Conservation (phyloP, 1,140 invertebrate genomes). For the Carposina sasakii region DNA sequence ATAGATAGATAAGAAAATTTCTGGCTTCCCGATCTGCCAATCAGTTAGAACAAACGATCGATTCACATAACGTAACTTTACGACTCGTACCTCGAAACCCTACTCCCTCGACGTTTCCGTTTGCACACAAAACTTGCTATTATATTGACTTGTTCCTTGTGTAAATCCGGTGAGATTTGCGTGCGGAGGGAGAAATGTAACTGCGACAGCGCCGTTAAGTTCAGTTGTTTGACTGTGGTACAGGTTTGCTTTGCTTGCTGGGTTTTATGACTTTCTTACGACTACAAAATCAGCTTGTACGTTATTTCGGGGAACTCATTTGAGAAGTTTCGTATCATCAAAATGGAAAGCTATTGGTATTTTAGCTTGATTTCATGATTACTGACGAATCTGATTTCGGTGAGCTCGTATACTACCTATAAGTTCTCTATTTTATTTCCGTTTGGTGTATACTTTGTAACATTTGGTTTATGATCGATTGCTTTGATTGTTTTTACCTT, state of each 20-base stretch:
- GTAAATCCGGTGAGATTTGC: constrained; percentile 47
- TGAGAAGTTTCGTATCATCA: constrained; percentile 54
- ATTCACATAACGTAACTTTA: constrained; percentile 51
- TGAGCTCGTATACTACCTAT: too few relatives aligned
- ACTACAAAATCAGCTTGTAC: constrained; percentile 45
- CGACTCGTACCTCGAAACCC: constrained; percentile 36
- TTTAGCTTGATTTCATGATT: too few relatives aligned
- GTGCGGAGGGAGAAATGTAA: constrained; percentile 54
- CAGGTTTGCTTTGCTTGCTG: constrained; percentile 24
- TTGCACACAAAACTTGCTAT: constrained; percentile 37
- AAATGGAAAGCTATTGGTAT: constrained; percentile 43
- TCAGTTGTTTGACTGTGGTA: constrained; percentile 10
- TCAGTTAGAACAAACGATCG: constrained; percentile 58
- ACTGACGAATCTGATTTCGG: too few relatives aligned
- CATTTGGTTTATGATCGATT: too few relatives aligned
- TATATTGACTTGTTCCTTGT: constrained; percentile 45
- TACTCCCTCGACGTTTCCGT: constrained; percentile 39
- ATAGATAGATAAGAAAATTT: constrained; percentile 40
- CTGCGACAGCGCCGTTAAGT: constrained; percentile 51
- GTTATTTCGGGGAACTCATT: constrained; percentile 53
- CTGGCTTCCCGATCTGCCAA: constrained; percentile 50
- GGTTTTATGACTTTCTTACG: constrained; percentile 61
- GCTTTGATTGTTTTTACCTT: too few relatives aligned
- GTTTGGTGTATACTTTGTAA: too few relatives aligned
- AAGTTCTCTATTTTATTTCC: too few relatives aligned